Percentiles rank a stretch among this genome's conserved stretches.
Conservation (phyloP, 2,888 invertebrate genomes). For the Amphipoea lucens region DNA sequence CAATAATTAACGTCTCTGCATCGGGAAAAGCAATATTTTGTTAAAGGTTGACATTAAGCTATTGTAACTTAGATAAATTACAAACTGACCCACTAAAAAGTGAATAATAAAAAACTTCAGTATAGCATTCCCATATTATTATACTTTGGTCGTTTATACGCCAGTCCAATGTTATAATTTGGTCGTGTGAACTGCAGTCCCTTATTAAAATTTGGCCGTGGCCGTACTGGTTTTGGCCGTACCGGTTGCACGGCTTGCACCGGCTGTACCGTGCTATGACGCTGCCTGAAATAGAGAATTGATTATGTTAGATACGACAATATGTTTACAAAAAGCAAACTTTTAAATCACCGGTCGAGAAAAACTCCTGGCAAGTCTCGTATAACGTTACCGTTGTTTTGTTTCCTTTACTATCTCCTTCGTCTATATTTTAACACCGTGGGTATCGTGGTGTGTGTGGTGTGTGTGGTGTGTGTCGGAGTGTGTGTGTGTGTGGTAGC, state of each 20-base stretch:
- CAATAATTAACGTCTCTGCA: too few species aligned
- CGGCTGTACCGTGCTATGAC: not conserved
- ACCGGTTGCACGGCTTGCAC: not conserved
- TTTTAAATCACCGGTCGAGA: not conserved
- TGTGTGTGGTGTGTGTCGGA: too few species aligned
- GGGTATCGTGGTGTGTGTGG: not conserved
- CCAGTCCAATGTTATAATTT: not conserved
- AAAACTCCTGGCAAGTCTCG: not conserved
- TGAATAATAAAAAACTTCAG: not conserved
- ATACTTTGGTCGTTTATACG: too few species aligned
- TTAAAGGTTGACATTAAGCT: too few species aligned
- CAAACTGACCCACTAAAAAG: too few species aligned
- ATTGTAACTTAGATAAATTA: too few species aligned
- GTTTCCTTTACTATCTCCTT: not conserved
- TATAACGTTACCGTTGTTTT: too few species aligned
- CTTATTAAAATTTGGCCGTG: not conserved
- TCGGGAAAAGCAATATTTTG: too few species aligned
- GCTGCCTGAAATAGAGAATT: not conserved
- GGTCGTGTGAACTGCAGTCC: not conserved
- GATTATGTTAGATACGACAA: too few species aligned
- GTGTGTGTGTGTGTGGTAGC: too few species aligned
- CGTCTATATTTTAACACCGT: not conserved
- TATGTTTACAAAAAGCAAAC: not conserved
- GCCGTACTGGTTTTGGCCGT: not conserved
- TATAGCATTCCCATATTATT: not conserved